Evolutionary conservation across 2,888 invertebrate species (phyloP).

Genomic region (Dusona sp.): DNA sequence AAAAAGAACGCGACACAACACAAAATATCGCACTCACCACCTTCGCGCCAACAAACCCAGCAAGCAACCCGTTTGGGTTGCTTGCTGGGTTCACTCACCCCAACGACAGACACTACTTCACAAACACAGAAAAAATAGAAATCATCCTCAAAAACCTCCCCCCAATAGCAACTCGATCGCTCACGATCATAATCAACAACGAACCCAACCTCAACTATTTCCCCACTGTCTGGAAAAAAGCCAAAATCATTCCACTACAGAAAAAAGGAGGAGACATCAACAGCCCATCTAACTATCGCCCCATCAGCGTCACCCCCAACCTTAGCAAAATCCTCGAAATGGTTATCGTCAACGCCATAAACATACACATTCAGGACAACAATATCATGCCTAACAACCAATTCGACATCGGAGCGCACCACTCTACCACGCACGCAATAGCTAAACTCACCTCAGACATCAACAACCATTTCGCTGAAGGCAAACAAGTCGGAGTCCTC

Average conservation of each 20-base stretch:
- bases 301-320: constrained; percentile 59
- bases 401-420: constrained; percentile 59
- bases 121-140: too few species aligned
- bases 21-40: neutral
- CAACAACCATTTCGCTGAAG: too few species aligned
- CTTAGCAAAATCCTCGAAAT: constrained; percentile 61
- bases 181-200: too few species aligned
- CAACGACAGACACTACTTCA: too few species aligned
- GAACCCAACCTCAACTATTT: too few species aligned
- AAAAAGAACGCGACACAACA: neutral
- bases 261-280: constrained; percentile 37
- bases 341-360: constrained; percentile 32
- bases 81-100: neutral
- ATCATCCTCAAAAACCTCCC: too few species aligned
- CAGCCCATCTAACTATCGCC: constrained; percentile 59
- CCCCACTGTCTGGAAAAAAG: too few species aligned
- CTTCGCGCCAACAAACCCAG: neutral
- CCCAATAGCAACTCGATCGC: too few species aligned
- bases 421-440: constrained; percentile 56
- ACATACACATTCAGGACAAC: neutral
- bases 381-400: constrained; percentile 48
- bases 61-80: neutral
- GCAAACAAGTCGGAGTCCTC: too few species aligned
- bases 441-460: constrained; percentile 52
- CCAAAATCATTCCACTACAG: too few species aligned